Conservation (phyloP, 1,140 invertebrate species). For the Steinernema feltiae region DNA sequence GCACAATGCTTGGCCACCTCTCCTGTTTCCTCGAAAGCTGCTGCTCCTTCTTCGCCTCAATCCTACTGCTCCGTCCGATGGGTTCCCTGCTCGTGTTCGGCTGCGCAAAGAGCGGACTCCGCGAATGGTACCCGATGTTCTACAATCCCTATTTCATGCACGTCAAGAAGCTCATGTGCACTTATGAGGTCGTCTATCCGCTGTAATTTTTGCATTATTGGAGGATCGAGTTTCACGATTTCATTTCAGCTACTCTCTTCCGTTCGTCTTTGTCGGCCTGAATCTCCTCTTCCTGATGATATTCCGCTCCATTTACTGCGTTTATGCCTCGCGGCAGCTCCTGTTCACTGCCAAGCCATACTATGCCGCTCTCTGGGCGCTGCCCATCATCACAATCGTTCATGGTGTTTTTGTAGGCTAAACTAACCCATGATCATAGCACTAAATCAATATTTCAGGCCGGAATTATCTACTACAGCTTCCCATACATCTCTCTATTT, state of each 20-base stretch:
- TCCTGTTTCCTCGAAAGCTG: constrained; percentile 1
- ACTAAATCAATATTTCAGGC: not conserved
- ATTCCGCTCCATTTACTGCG: not conserved
- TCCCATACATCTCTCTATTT: not conserved
- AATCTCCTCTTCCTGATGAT: constrained; percentile 4
- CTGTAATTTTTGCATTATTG: not conserved
- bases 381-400: not conserved
- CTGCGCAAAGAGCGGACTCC: not conserved
- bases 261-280: not conserved
- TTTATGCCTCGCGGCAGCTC: not conserved
- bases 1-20: constrained; percentile 9
- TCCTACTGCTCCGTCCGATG: not conserved
- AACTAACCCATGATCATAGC: not conserved
- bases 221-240: not conserved
- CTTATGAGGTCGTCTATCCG: not conserved
- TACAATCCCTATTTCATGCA: not conserved
- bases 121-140: constrained; percentile 2
- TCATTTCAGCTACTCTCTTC: not conserved
- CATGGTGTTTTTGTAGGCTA: too few species aligned
- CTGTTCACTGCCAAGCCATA: not conserved
- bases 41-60: not conserved
- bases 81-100: not conserved
- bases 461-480: not conserved
- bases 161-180: not conserved
- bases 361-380: not conserved